These are phyloP conservation scores for Elmis aenea DNA, from an alignment of 2,888 invertebrate genomes.

Conservation along the genomic window DNA sequence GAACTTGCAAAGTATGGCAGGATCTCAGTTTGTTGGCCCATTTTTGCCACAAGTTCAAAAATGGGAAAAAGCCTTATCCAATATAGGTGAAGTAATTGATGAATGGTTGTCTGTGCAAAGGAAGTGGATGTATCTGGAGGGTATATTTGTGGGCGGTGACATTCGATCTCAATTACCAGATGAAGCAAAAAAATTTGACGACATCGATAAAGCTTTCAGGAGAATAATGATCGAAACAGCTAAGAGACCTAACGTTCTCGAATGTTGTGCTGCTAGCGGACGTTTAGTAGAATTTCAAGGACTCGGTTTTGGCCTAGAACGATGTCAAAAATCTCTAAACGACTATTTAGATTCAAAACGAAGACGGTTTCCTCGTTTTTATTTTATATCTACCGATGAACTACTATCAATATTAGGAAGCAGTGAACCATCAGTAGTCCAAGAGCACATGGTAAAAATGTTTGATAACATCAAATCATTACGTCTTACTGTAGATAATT, in stretches of 20 bases:
- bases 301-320: slow-evolving; percentile 71
- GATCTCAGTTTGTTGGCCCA: slow-evolving; percentile 86
- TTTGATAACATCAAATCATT: slow-evolving; percentile 84
- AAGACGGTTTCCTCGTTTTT: slow-evolving; percentile 84
- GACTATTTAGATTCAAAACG: slow-evolving; percentile 87
- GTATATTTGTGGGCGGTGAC: slow-evolving; percentile 87
- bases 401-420: slow-evolving; percentile 83
- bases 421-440: slow-evolving; percentile 76
- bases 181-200: slow-evolving; percentile 86
- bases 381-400: slow-evolving; percentile 92
- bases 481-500: slow-evolving; percentile 60
- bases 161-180: slow-evolving; percentile 82
- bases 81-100: slow-evolving; percentile 80
- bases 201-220: slow-evolving; percentile 75
- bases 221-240: slow-evolving; percentile 82
- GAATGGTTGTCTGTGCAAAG: slow-evolving; percentile 82
- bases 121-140: slow-evolving; percentile 90
- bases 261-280: slow-evolving; percentile 70
- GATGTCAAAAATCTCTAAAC: slow-evolving; percentile 86
- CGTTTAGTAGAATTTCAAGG: slow-evolving; percentile 70
- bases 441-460: slow-evolving; percentile 95
- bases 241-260: slow-evolving; percentile 72
- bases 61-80: slow-evolving; percentile 77
- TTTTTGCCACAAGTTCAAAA: slow-evolving; percentile 77
- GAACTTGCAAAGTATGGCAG: slow-evolving; percentile 87